phyloP scores from a whole-genome alignment of 2,888 invertebrate species.

The Mythimna pallens region DNA sequence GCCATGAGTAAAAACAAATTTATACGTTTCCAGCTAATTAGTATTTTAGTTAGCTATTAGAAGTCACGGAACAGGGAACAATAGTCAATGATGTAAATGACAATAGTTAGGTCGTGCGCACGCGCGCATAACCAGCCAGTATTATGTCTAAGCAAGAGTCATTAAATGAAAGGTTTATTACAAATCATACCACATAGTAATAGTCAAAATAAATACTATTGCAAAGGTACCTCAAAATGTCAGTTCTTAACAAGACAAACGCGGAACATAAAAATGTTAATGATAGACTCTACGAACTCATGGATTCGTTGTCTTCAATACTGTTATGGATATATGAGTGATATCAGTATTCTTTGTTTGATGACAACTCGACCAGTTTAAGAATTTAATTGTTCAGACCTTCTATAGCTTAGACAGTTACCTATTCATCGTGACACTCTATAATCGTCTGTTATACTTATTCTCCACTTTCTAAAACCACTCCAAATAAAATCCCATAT shows the following conservation, averaged over 20 bases:
- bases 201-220: slow-evolving; percentile 15
- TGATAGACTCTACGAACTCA: neutral
- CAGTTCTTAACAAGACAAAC: neutral
- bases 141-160: slow-evolving; percentile 53
- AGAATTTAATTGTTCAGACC: neutral
- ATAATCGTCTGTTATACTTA: slow-evolving; percentile 4
- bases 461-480: slow-evolving; percentile 42
- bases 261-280: neutral
- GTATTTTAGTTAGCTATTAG: slow-evolving; percentile 79
- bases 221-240: neutral
- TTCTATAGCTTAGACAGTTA: slow-evolving; percentile 1
- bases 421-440: slow-evolving; percentile 8
- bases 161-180: slow-evolving; percentile 56
- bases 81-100: slow-evolving; percentile 79
- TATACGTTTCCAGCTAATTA: slow-evolving; percentile 72
- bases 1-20: slow-evolving; percentile 1
- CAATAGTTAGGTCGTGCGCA: slow-evolving; percentile 83
- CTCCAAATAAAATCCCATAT: slow-evolving; percentile 35
- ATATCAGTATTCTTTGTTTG: slow-evolving; percentile 24
- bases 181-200: slow-evolving; percentile 21
- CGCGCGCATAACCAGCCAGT: slow-evolving; percentile 72
- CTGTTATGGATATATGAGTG: neutral
- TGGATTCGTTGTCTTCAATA: neutral
- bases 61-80: slow-evolving; percentile 84
- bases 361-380: slow-evolving; percentile 12